A percentile compares a stretch with the other conserved stretches of the same genome.
phyloP scores from a whole-genome alignment of 2,797 vertebrate species.

The Channallabes apus region DNA sequence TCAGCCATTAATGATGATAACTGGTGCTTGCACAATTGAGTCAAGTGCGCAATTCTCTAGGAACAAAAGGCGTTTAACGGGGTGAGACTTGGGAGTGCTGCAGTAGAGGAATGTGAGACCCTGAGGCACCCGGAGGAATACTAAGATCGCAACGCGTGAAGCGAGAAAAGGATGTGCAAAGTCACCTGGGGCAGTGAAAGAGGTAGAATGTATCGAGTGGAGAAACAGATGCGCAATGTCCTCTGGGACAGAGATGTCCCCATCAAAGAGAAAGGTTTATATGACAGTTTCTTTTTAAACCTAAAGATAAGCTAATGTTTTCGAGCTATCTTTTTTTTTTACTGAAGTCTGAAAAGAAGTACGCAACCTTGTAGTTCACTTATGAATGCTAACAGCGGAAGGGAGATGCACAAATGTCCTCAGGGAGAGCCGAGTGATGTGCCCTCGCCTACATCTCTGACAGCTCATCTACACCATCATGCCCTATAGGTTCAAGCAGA shows the following conservation, averaged over 20 bases:
- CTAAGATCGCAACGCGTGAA: constrained; percentile 1
- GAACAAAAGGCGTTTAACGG: constrained; percentile 17
- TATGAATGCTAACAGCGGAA: background rate
- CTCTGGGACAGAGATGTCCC: constrained; percentile 9
- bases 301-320: background rate
- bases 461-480: background rate
- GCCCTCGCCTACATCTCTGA: background rate
- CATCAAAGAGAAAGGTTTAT: background rate
- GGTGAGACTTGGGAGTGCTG: constrained; percentile 16
- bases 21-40: constrained; percentile 18
- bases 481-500: background rate
- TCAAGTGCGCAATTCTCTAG: constrained; percentile 4
- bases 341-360: background rate
- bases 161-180: constrained; percentile 15
- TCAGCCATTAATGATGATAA: constrained; percentile 34
- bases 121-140: background rate
- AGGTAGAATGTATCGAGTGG: constrained; percentile 14
- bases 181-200: background rate
- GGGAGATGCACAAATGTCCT: background rate
- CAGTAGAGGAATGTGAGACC: constrained; percentile 15
- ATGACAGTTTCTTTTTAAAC: background rate
- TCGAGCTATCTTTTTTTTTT: background rate
- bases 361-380: background rate
- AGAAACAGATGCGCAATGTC: background rate
- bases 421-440: background rate